Evolutionary conservation across 2,888 invertebrate genomes (phyloP).

Genomic region (Aphelenchoides bicaudatus): DNA sequence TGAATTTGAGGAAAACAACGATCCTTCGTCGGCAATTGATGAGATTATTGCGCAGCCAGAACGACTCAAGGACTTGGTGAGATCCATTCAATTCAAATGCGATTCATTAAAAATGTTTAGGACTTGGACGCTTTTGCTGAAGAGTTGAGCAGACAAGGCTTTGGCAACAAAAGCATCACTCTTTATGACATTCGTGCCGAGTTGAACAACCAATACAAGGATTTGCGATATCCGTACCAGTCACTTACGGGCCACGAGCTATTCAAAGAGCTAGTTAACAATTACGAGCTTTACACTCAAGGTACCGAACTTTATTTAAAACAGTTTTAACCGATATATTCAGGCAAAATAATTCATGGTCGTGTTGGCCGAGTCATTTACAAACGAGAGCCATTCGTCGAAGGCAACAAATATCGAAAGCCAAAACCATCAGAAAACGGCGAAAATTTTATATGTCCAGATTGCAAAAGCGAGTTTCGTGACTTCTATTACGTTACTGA

Average conservation of each 20-base stretch:
- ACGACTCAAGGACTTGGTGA: constrained; percentile 72
- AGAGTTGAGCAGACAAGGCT: constrained; percentile 84
- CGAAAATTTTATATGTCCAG: not conserved
- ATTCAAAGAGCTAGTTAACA: constrained; percentile 92
- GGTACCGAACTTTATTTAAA: constrained; percentile 67
- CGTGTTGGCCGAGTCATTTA: constrained; percentile 67
- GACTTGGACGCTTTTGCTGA: constrained; percentile 97
- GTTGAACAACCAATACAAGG: constrained; percentile 73
- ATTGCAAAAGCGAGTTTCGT: not conserved
- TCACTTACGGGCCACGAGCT: constrained; percentile 76
- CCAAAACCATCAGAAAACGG: constrained; percentile 64
- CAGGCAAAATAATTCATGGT: constrained; percentile 73
- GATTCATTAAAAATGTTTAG: too few relatives aligned
- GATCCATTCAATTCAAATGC: too few relatives aligned
- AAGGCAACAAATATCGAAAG: constrained; percentile 64
- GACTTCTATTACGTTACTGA: not conserved
- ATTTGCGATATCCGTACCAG: constrained; percentile 45
- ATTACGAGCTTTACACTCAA: constrained; percentile 86
- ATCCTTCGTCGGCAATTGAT: constrained; percentile 88
- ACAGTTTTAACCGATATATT: constrained; percentile 2
- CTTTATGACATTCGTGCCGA: constrained; percentile 94
- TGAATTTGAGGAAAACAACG: constrained; percentile 70
- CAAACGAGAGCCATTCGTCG: constrained; percentile 3
- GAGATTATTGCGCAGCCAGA: constrained; percentile 88
- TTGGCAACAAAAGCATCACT: constrained; percentile 73